Evolutionary conservation across 2,113 vertebrate genomes (phyloP).

Genomic region (Crotalus viridis): DNA sequence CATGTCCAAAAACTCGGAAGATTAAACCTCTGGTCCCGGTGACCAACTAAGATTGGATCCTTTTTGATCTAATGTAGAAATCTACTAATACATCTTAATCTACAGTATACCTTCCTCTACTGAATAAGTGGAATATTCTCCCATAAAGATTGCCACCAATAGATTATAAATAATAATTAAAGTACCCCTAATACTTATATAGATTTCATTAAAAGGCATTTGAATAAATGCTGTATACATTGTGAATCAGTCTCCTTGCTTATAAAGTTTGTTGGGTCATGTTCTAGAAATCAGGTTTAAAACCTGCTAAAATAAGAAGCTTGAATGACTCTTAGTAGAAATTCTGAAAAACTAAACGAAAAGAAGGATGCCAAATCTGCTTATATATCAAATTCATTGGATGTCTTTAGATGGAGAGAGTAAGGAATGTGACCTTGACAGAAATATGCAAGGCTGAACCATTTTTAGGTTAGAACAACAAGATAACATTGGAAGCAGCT

Average conservation of each 20-base stretch:
- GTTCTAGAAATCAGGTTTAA: background rate
- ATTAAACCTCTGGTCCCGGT: background rate
- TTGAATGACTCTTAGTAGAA: background rate
- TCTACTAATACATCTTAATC: background rate
- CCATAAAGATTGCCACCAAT: background rate
- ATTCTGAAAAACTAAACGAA: background rate
- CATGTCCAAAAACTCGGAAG: accelerated
- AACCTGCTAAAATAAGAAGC: background rate
- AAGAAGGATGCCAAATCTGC: background rate
- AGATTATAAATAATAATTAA: background rate
- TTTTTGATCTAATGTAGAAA: background rate
- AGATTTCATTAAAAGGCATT: background rate
- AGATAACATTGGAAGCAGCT: background rate
- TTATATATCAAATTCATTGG: background rate
- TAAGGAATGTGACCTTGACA: background rate
- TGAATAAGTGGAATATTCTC: background rate
- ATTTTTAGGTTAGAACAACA: background rate
- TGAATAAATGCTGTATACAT: background rate
- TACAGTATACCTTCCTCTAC: background rate
- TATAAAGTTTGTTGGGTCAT: background rate
- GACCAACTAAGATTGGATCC: background rate
- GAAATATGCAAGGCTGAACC: background rate
- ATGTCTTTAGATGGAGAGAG: background rate
- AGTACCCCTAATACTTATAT: background rate
- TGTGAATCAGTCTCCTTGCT: background rate